Evolutionary conservation across 2,797 vertebrate genomes (phyloP).

Genomic region (Thunnus albacares): DNA sequence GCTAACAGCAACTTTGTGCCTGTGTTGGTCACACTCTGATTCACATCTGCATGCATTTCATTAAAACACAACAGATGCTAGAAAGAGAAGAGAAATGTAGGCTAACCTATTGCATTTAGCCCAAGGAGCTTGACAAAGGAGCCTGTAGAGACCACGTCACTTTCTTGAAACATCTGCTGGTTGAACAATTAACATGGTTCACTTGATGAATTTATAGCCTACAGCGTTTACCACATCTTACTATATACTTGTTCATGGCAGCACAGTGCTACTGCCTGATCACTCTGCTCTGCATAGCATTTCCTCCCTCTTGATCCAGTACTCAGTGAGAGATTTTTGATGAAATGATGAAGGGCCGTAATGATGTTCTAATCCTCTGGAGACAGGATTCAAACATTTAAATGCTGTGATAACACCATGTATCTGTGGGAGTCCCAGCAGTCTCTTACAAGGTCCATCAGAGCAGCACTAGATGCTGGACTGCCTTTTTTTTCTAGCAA

Average conservation of each 20-base stretch:
- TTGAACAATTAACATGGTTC: slow-evolving; percentile 48
- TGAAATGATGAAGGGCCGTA: slow-evolving; percentile 13
- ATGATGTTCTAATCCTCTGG: slow-evolving; percentile 26
- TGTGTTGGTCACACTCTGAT: neutral
- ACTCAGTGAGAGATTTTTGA: slow-evolving; percentile 18
- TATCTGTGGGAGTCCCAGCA: slow-evolving; percentile 7
- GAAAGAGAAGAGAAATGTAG: neutral
- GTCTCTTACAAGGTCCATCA: neutral
- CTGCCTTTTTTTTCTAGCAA: neutral
- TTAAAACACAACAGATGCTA: neutral
- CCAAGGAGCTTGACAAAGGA: slow-evolving; percentile 5
- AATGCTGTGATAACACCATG: neutral
- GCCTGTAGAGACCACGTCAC: slow-evolving; percentile 18
- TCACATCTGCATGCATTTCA: slow-evolving; percentile 3
- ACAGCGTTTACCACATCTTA: neutral
- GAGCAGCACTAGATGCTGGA: neutral
- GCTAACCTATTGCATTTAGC: slow-evolving; percentile 23
- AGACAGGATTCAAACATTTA: slow-evolving; percentile 1
- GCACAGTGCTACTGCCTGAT: neutral
- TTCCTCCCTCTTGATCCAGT: neutral
- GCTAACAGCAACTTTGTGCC: neutral
- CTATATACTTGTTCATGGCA: neutral
- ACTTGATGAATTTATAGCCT: slow-evolving; percentile 16
- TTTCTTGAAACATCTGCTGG: slow-evolving; percentile 49
- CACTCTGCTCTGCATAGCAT: neutral